Percentiles rank a stretch among this genome's conserved stretches.
Evolutionary conservation across 2,797 vertebrate species (phyloP).

Genomic region (Tangara arthus): DNA sequence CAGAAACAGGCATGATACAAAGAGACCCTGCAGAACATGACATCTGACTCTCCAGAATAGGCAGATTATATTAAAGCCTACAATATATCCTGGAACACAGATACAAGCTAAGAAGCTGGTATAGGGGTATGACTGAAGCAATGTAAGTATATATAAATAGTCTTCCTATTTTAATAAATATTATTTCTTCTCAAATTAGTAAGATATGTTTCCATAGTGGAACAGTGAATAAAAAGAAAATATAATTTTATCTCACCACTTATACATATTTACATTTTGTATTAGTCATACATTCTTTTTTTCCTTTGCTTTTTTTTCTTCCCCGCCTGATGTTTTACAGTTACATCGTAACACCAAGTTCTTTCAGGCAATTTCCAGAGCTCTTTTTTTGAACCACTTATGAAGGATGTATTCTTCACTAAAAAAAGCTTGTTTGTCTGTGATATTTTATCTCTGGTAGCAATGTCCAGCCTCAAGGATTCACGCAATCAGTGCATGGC

Average conservation of each 20-base stretch:
- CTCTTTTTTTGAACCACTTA: neutral
- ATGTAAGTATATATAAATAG: neutral
- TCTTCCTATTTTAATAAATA: neutral
- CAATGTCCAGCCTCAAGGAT: neutral
- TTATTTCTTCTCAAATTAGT: neutral
- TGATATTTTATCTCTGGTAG: neutral
- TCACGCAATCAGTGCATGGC: neutral
- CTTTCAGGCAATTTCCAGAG: neutral
- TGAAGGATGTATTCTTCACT: neutral
- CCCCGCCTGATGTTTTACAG: rapidly evolving
- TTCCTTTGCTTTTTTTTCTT: neutral
- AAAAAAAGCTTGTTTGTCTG: neutral
- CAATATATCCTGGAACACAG: neutral
- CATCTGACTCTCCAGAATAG: neutral
- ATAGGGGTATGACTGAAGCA: neutral
- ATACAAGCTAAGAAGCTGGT: neutral
- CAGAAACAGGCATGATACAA: neutral
- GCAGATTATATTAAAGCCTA: neutral
- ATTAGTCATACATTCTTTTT: neutral
- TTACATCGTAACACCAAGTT: neutral
- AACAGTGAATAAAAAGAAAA: neutral
- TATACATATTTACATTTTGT: neutral
- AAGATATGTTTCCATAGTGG: neutral
- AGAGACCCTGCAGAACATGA: neutral
- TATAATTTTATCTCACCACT: neutral